Evolutionary conservation across 2,113 vertebrate genomes (phyloP).

Genomic region (Equus przewalskii): DNA sequence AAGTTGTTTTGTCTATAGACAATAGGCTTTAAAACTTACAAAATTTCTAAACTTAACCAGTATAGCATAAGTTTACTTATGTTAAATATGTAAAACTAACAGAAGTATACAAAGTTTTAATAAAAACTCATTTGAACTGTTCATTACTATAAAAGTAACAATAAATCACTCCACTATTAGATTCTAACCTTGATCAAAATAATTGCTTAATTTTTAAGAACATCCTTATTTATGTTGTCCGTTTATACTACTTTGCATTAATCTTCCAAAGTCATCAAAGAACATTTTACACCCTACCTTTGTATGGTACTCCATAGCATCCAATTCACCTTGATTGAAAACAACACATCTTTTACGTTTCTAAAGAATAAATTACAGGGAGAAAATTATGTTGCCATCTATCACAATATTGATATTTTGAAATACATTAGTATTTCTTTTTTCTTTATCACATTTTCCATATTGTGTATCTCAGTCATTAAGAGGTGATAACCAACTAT

Average conservation of each 20-base stretch:
- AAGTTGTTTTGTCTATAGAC: background rate
- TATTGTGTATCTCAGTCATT: constrained; percentile 1
- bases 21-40: background rate
- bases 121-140: constrained; percentile 7
- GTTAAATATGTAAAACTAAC: background rate
- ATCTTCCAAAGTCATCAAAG: background rate
- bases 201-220: constrained; percentile 24
- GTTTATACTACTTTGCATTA: background rate
- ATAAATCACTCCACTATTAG: background rate
- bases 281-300: constrained; percentile 88
- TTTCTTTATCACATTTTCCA: background rate
- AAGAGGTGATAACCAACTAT: background rate
- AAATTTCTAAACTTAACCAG: constrained; percentile 19
- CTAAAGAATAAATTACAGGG: constrained; percentile 83
- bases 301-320: constrained; percentile 92
- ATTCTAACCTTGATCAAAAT: constrained; percentile 32
- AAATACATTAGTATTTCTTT: constrained; percentile 7
- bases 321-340: constrained; percentile 95
- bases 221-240: background rate
- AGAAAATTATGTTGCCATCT: background rate
- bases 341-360: constrained; percentile 90
- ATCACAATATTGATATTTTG: background rate
- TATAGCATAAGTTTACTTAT: background rate
- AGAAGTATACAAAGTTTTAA: background rate
- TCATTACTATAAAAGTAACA: constrained; percentile 26